Conservation (phyloP, 2,888 invertebrate species). For the Unio pictorum region DNA sequence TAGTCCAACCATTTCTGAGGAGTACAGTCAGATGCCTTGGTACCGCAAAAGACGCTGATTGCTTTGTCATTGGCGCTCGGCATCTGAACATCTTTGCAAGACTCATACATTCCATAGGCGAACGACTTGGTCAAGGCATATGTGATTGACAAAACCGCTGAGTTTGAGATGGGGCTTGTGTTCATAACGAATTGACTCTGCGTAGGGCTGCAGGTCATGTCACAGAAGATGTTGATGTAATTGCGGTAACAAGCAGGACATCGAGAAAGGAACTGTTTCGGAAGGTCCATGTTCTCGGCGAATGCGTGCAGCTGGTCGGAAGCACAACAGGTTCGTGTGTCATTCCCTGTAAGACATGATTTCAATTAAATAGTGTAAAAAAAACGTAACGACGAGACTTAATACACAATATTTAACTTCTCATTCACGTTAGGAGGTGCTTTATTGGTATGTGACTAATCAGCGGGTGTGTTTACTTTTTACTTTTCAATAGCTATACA, state of each 20-base stretch:
- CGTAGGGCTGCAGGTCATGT: slow-evolving; percentile 84
- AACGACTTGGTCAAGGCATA: slow-evolving; percentile 82
- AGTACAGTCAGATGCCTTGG: slow-evolving; percentile 79
- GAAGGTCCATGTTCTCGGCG: slow-evolving; percentile 74
- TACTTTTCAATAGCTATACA: too few species aligned
- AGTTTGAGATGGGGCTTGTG: slow-evolving; percentile 61
- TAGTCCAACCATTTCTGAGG: slow-evolving; percentile 74
- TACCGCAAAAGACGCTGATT: slow-evolving; percentile 88
- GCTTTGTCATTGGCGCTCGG: slow-evolving; percentile 83
- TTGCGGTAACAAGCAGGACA: slow-evolving; percentile 93
- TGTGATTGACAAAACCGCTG: slow-evolving; percentile 74
- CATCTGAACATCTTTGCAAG: slow-evolving; percentile 87
- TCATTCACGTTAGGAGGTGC: too few species aligned
- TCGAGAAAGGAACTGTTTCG: slow-evolving; percentile 81
- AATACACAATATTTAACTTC: too few species aligned
- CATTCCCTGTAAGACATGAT: background rate
- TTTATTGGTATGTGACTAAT: too few species aligned
- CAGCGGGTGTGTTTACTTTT: too few species aligned
- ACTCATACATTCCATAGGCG: slow-evolving; percentile 81
- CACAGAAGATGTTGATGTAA: slow-evolving; percentile 86
- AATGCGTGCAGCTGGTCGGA: slow-evolving; percentile 57
- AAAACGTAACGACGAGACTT: background rate
- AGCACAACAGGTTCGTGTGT: slow-evolving; percentile 59
- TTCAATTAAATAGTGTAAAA: too few species aligned
- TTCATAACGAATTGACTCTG: slow-evolving; percentile 84